Percentiles rank a stretch among this genome's conserved stretches.
Evolutionary conservation across 2,888 invertebrate genomes (phyloP).

Genomic region (Dicranocentrus wangi): DNA sequence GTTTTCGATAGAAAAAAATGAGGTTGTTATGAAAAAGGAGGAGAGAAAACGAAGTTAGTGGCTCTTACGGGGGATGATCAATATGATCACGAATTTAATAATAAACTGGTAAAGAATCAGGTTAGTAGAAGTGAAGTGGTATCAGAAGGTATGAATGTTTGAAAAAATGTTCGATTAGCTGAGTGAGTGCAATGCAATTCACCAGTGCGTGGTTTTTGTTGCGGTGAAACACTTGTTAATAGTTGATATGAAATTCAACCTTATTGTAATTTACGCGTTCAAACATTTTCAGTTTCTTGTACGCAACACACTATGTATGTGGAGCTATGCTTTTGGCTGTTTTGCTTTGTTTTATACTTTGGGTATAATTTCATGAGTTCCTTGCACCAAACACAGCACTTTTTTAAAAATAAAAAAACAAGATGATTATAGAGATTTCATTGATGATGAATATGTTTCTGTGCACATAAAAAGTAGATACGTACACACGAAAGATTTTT

Average conservation of each 20-base stretch:
- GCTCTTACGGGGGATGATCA: slow-evolving; percentile 9
- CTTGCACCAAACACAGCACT: slow-evolving; percentile 6
- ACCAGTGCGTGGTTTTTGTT: slow-evolving; percentile 1
- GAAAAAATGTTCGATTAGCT: slow-evolving; percentile 10
- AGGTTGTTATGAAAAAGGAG: not conserved
- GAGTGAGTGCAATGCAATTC: slow-evolving; percentile 4
- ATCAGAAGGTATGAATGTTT: too few species aligned
- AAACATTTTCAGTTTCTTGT: not conserved
- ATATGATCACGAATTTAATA: slow-evolving; percentile 27
- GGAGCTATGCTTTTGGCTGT: not conserved
- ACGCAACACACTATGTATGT: too few species aligned
- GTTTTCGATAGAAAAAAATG: not conserved
- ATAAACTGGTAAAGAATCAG: slow-evolving; percentile 16
- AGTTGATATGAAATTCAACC: slow-evolving; percentile 1
- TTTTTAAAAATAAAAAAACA: slow-evolving; percentile 4
- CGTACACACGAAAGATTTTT: not conserved
- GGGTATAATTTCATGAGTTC: not conserved
- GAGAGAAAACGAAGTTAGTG: slow-evolving; percentile 11
- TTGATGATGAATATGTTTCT: slow-evolving; percentile 29
- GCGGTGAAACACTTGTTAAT: slow-evolving; percentile 16
- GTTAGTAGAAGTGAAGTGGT: slow-evolving; percentile 19
- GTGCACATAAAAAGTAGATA: not conserved
- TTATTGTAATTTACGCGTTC: slow-evolving; percentile 1
- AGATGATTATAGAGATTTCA: slow-evolving; percentile 28
- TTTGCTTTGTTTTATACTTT: not conserved